Conservation (phyloP, 2,113 vertebrate genomes). For the Colinus virginianus region DNA sequence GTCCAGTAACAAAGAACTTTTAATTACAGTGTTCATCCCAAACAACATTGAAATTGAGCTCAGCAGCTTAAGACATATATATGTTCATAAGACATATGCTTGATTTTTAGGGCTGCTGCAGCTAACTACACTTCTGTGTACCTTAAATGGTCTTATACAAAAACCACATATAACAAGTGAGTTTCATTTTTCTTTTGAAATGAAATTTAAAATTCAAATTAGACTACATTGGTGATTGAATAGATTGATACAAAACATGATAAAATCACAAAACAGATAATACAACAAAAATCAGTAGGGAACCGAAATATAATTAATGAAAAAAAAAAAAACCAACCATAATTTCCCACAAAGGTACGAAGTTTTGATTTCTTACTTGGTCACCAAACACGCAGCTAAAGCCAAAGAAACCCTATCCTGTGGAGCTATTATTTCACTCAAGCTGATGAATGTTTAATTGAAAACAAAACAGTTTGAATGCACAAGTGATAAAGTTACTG, state of each 20-base stretch:
- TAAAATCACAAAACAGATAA: not conserved
- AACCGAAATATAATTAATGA: not conserved
- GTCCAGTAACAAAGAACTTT: not conserved
- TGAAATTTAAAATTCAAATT: not conserved
- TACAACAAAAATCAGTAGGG: not conserved
- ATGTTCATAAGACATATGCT: not conserved
- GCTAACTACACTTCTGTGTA: not conserved
- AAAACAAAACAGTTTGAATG: not conserved
- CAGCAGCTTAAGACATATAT: not conserved
- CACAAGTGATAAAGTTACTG: not conserved
- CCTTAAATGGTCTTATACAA: not conserved
- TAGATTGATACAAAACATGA: not conserved
- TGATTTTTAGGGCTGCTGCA: slow-evolving; percentile 11
- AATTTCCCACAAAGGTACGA: not conserved
- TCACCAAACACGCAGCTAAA: not conserved
- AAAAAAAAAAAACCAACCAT: fast-evolving
- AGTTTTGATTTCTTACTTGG: too few species aligned
- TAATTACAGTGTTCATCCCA: not conserved
- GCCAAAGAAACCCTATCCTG: not conserved
- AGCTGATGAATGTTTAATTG: not conserved
- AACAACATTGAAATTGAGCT: not conserved
- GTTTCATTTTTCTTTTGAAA: not conserved
- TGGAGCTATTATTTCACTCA: not conserved
- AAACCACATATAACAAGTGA: not conserved
- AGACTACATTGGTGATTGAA: not conserved